A percentile compares a stretch with the other conserved stretches of the same genome.
Evolutionary conservation across 2,888 invertebrate species (phyloP).

Genomic region (Euclidia mi): DNA sequence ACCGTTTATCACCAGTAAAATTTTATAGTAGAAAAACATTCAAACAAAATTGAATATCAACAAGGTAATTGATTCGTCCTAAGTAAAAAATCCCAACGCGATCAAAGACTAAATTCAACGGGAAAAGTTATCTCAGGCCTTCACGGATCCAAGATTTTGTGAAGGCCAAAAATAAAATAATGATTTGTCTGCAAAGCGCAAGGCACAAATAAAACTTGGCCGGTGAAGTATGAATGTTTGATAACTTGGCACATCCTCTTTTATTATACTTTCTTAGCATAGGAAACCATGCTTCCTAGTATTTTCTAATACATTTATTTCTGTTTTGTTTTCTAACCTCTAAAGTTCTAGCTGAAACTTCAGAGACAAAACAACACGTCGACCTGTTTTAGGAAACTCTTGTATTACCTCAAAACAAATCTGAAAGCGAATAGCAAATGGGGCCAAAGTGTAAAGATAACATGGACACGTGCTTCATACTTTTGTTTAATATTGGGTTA

Average conservation of each 20-base stretch:
- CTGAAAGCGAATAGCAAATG: not conserved
- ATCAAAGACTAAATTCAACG: slow-evolving; percentile 41
- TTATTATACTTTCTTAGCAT: slow-evolving; percentile 25
- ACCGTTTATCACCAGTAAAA: too few relatives aligned
- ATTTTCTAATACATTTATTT: slow-evolving; percentile 5
- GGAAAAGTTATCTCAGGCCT: too few relatives aligned
- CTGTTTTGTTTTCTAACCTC: slow-evolving; percentile 12
- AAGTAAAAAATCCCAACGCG: slow-evolving; percentile 19
- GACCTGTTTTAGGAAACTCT: not conserved
- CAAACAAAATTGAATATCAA: too few relatives aligned
- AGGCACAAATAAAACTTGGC: slow-evolving; percentile 50
- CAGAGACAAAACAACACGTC: not conserved
- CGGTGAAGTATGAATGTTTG: slow-evolving; percentile 49
- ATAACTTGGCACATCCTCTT: slow-evolving; percentile 43
- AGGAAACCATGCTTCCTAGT: not conserved
- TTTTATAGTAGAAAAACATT: too few relatives aligned
- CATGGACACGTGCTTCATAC: slow-evolving; percentile 17
- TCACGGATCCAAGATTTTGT: slow-evolving; percentile 36
- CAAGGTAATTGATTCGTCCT: too few relatives aligned
- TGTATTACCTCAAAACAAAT: not conserved
- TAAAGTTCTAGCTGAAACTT: not conserved
- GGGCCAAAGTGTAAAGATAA: slow-evolving; percentile 20
- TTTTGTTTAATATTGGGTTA: too few relatives aligned
- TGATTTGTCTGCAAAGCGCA: slow-evolving; percentile 35
- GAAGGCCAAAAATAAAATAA: slow-evolving; percentile 43